Evolutionary conservation across 2,888 invertebrate genomes (phyloP), one percentile per base, ranked within the genome.

Genomic region (Drosophila birchii): DNA sequence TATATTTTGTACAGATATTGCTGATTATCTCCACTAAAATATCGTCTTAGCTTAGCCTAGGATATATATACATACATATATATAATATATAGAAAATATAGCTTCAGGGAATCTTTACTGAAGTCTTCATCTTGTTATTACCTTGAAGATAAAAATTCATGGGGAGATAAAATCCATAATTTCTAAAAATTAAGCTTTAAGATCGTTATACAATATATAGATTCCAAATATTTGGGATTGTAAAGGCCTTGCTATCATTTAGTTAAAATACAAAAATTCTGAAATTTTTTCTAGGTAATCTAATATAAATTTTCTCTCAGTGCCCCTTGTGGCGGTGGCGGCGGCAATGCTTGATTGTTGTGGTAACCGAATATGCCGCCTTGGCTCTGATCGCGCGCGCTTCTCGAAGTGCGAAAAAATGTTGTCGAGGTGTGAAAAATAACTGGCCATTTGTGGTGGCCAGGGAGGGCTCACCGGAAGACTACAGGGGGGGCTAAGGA

Each of bases 391-490:
- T 11, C 20, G 53, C 36, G 53, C 58, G 26, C 23, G 44, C 44
- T 3, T 12, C 44, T 45, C 64, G 80, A 91, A 89, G 90, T 90
- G 91, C 82, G 83, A 91, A 90, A 88, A 82, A 82, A 79, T 89
- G 86, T 84, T 90, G 91, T 90, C 89, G 90, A 91, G 89, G 91
- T 91, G 91, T 91, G 90, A 91, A 91, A 86, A 91, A 91, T 90
- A 91, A 90, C 90, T 89, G 91, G 77, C 78, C 82, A 76, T 32
- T 23, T 44, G 26, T 18, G 44, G 45, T n/a, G n/a, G 55, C 49
- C 47, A 29, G 41, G 44, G 59, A 32, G 8, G 29, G 49, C 16
- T 53, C 23, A 9, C 7, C 18, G 16, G 20, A 18, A 18, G 41
- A n/a, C 53, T 14, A 7, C 45, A 34, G 51, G 34, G 51, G 51